These are phyloP conservation scores for Darevskia nairensis DNA, from an alignment of 2,797 vertebrate genomes.

Conservation along the genomic window DNA sequence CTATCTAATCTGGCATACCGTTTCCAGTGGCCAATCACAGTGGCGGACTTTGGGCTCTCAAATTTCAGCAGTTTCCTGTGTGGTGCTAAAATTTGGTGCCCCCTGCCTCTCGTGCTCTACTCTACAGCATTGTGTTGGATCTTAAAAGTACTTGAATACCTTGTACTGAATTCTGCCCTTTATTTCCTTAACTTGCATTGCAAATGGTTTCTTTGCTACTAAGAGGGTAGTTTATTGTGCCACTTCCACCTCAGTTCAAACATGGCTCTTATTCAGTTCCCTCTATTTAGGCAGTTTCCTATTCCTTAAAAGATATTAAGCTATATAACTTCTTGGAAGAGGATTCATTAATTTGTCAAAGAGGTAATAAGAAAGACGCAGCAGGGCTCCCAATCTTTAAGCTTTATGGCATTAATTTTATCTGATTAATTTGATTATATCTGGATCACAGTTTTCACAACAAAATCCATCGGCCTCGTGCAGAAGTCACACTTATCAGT, in stretches of 20 bases:
- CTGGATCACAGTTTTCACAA: background rate
- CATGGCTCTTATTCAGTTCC: background rate
- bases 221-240: background rate
- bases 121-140: no score
- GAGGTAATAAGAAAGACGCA: slow-evolving; percentile 18
- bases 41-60: background rate
- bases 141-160: background rate
- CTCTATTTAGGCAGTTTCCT: background rate
- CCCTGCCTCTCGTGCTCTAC: no score
- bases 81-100: no score
- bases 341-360: slow-evolving; percentile 22
- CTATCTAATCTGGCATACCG: no score
- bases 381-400: background rate
- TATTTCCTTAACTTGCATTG: background rate
- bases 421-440: slow-evolving; percentile 9
- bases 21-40: no score
- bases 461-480: background rate
- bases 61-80: background rate
- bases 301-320: slow-evolving; percentile 20
- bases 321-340: slow-evolving; percentile 25
- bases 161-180: background rate
- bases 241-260: background rate
- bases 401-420: slow-evolving; percentile 15
- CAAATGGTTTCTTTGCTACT: background rate
- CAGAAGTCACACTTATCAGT: background rate